Percentiles rank a stretch among this genome's conserved stretches.
These are phyloP conservation scores for Anomalospiza imberbis DNA, from an alignment of 2,797 vertebrate genomes.

Conservation along the genomic window DNA sequence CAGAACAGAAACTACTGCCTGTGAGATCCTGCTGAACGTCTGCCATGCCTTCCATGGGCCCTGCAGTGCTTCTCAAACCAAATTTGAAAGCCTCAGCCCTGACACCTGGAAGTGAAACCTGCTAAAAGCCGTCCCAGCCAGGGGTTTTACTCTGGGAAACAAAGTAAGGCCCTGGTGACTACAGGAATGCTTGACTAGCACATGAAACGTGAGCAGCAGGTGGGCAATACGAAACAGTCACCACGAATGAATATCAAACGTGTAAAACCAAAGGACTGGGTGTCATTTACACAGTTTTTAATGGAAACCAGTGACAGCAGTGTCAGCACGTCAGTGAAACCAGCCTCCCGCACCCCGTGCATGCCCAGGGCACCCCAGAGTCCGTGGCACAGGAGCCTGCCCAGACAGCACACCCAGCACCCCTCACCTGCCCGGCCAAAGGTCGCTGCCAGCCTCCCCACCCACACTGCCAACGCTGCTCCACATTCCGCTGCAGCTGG, in stretches of 20 bases:
- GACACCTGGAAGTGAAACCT: neutral
- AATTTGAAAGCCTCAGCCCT: neutral
- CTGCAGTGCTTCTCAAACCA: neutral
- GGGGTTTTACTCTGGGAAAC: neutral
- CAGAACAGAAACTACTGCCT: rapidly evolving
- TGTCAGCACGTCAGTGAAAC: neutral
- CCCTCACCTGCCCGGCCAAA: slow-evolving; percentile 48
- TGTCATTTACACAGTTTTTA: neutral
- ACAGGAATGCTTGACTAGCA: neutral
- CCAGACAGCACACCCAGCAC: slow-evolving; percentile 37
- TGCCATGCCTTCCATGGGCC: rapidly evolving
- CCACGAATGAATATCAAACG: neutral
- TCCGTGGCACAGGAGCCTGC: neutral
- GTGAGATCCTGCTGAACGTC: neutral
- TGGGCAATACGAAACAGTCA: neutral
- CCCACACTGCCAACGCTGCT: neutral
- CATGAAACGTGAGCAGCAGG: neutral
- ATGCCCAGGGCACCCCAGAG: neutral
- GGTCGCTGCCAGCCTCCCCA: slow-evolving; percentile 35
- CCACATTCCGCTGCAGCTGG: neutral
- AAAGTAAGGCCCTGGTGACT: neutral
- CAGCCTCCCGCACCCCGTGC: neutral
- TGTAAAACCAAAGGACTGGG: rapidly evolving
- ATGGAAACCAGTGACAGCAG: neutral
- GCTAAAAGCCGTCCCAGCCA: neutral